phyloP scores from a whole-genome alignment of 2,797 vertebrate species.

The Strix occidentalis region DNA sequence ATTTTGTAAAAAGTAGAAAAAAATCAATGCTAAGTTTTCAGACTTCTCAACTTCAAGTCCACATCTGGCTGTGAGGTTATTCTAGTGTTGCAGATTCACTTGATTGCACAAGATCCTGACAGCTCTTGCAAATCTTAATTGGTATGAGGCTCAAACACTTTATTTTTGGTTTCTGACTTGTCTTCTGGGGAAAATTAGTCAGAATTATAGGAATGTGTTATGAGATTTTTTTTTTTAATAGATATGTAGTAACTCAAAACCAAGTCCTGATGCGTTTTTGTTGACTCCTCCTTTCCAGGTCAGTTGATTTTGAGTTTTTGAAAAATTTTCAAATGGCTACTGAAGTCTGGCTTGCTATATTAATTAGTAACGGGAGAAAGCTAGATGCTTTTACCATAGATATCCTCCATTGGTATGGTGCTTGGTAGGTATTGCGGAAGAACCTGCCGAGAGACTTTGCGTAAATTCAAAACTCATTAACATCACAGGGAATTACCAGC shows the following conservation, averaged over 20 bases:
- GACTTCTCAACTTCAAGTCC: neutral
- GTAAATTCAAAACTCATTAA: conserved; percentile 36
- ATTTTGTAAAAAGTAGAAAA: neutral
- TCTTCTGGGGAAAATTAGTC: neutral
- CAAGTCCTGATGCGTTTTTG: rapidly evolving
- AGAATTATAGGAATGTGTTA: neutral
- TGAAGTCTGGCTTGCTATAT: neutral
- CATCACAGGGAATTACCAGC: conserved; percentile 19
- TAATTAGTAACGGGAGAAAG: neutral
- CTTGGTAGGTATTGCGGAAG: neutral
- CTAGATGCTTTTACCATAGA: neutral
- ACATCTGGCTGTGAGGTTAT: neutral
- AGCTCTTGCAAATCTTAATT: neutral
- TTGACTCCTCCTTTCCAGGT: neutral
- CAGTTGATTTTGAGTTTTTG: neutral
- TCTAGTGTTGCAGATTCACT: neutral
- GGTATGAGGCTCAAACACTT: neutral
- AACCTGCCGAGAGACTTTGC: neutral
- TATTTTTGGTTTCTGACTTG: neutral
- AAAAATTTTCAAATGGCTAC: neutral
- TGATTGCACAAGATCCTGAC: neutral
- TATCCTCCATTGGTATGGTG: neutral
- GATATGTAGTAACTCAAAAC: neutral
- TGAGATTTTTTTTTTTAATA: neutral
- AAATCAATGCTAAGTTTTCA: neutral